Conservation (phyloP, 2,888 invertebrate species). For the Cerastis leucographa region DNA sequence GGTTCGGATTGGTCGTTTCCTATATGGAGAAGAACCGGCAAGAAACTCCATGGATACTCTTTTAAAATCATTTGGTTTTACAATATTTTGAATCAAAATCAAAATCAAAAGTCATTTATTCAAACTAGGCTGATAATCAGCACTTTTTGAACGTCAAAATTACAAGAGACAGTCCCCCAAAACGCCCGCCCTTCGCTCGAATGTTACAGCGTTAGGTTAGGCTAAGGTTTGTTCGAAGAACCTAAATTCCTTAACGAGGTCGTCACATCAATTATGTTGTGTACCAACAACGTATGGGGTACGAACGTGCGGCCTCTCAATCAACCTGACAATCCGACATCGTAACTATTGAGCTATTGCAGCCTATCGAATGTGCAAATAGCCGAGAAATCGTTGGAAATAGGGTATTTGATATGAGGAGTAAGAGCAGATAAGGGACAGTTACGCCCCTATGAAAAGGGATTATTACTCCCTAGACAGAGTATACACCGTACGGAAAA, state of each 20-base stretch:
- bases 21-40: too few relatives aligned
- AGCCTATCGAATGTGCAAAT: conserved; percentile 14
- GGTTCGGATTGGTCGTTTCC: too few relatives aligned
- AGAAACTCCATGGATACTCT: too few relatives aligned
- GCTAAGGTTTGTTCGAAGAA: too few relatives aligned
- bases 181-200: too few relatives aligned
- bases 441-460: conserved; percentile 2
- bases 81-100: too few relatives aligned
- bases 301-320: conserved; percentile 14
- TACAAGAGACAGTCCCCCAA: too few relatives aligned
- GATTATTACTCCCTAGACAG: conserved; percentile 26
- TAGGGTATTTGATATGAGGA: background rate
- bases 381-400: background rate
- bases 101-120: too few relatives aligned
- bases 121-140: too few relatives aligned
- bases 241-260: background rate
- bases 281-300: background rate
- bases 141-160: too few relatives aligned
- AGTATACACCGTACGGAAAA: background rate
- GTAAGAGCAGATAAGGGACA: conserved; percentile 16
- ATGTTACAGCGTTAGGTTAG: too few relatives aligned
- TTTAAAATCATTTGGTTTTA: too few relatives aligned
- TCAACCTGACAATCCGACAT: conserved; percentile 34
- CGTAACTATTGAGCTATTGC: conserved; percentile 16
- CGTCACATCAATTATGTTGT: conserved; percentile 1